A percentile compares a stretch with the other conserved stretches of the same genome.
Conservation (phyloP, 2,113 vertebrate species). For the Leucosticte australis region DNA sequence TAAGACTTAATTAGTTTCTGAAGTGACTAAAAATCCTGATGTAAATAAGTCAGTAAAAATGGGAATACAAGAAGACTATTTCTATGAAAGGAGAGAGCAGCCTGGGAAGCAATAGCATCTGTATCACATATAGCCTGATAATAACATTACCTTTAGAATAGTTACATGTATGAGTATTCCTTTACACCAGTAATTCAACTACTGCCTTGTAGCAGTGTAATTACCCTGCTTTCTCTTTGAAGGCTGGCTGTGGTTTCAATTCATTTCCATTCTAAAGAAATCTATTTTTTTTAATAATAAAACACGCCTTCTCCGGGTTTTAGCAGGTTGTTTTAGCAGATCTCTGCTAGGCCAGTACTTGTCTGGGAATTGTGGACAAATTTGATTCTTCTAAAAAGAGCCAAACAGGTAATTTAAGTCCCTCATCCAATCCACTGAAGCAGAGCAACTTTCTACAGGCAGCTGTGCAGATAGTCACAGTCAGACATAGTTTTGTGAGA, state of each 20-base stretch:
- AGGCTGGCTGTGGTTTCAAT: slow-evolving; percentile 29
- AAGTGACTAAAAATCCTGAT: neutral
- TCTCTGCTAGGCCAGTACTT: neutral
- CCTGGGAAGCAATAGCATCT: neutral
- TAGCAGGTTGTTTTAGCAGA: neutral
- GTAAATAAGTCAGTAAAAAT: neutral
- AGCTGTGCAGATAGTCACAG: neutral
- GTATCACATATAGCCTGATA: neutral
- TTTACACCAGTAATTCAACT: slow-evolving; percentile 44
- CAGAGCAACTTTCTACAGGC: neutral
- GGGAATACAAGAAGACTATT: neutral
- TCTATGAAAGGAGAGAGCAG: neutral
- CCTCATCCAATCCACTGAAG: neutral
- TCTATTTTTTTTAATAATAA: slow-evolving; percentile 2
- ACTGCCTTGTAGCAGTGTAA: slow-evolving; percentile 32
- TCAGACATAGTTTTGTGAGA: neutral
- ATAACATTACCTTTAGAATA: slow-evolving; percentile 14
- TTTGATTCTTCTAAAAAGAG: neutral
- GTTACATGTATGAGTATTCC: neutral
- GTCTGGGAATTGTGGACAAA: neutral
- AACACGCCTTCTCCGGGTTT: neutral
- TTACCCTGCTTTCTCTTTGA: slow-evolving; percentile 51
- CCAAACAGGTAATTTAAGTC: neutral
- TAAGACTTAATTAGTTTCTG: neutral
- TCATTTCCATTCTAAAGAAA: slow-evolving; percentile 55